Conservation (phyloP, 2,888 invertebrate genomes). For the Caenorhabditis drosophilae region DNA sequence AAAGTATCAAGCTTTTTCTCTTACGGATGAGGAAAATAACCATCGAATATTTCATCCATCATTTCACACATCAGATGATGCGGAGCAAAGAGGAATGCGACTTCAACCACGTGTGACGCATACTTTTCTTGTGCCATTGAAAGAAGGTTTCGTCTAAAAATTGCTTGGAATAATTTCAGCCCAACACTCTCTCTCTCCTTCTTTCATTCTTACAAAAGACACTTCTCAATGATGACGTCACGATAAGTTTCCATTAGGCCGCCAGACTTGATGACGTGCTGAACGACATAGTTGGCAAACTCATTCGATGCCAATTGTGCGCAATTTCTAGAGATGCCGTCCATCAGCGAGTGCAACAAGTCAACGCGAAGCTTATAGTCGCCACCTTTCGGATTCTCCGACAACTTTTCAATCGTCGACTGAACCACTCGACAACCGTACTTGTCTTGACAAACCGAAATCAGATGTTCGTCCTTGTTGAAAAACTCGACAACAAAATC, state of each 20-base stretch:
- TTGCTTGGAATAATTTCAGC: background rate
- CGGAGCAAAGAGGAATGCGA: conserved; percentile 48
- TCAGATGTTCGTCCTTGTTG: conserved; percentile 30
- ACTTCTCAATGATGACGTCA: conserved; percentile 49
- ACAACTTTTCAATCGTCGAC: conserved; percentile 56
- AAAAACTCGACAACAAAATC: conserved; percentile 38
- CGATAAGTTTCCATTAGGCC: conserved; percentile 40
- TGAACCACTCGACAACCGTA: conserved; percentile 60
- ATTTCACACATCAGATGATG: conserved; percentile 39
- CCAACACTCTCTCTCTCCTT: background rate
- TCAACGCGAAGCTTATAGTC: conserved; percentile 17
- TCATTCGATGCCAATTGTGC: conserved; percentile 48
- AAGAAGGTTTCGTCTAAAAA: conserved; percentile 47
- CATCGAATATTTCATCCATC: conserved; percentile 59
- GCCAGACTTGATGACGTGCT: conserved; percentile 48
- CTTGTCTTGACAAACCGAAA: conserved; percentile 53
- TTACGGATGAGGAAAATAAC: conserved; percentile 52
- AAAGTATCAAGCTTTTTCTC: background rate
- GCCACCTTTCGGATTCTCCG: conserved; percentile 18
- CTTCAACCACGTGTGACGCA: conserved; percentile 63
- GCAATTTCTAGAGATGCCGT: conserved; percentile 28
- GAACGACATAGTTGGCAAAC: conserved; percentile 64
- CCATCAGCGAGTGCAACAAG: conserved; percentile 25
- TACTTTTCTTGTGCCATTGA: conserved; percentile 62
- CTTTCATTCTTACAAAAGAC: conserved; percentile 46